These are phyloP conservation scores for Therioaphis trifolii DNA, from an alignment of 2,888 invertebrate genomes.

Conservation along the genomic window DNA sequence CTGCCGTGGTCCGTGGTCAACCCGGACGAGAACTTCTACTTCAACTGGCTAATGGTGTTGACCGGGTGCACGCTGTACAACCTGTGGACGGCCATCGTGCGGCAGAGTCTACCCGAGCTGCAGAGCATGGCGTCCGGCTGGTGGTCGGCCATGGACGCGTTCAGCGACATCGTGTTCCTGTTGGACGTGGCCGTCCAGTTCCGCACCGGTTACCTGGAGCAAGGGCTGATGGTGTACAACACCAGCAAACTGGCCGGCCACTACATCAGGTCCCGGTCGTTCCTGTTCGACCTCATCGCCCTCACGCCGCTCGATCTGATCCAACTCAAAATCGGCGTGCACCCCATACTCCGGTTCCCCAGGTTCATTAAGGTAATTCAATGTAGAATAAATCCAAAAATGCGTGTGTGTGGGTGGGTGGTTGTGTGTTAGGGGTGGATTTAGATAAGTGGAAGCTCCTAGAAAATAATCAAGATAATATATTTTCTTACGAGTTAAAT, in stretches of 20 bases:
- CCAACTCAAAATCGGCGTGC: constrained; percentile 83
- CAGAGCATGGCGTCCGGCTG: constrained; percentile 79
- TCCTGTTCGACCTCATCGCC: constrained; percentile 85
- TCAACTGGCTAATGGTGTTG: constrained; percentile 92
- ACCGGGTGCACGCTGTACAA: constrained; percentile 93
- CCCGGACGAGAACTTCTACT: constrained; percentile 95
- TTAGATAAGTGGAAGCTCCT: too few relatives aligned
- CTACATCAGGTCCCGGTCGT: constrained; percentile 85
- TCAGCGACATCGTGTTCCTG: constrained; percentile 88
- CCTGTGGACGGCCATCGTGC: constrained; percentile 93
- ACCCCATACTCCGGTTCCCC: constrained; percentile 89
- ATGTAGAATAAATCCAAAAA: background rate
- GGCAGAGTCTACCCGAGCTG: constrained; percentile 93
- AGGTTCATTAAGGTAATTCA: constrained; percentile 81
- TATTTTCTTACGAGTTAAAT: too few relatives aligned
- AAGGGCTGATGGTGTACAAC: constrained; percentile 86
- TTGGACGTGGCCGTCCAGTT: constrained; percentile 91
- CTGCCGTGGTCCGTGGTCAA: constrained; percentile 87
- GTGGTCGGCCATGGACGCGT: constrained; percentile 85
- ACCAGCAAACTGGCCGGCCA: constrained; percentile 89
- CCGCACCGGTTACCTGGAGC: constrained; percentile 93
- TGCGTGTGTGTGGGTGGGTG: too few relatives aligned
- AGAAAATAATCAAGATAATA: too few relatives aligned
- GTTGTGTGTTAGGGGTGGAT: too few relatives aligned
- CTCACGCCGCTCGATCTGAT: constrained; percentile 88